Conservation (phyloP, 1,140 invertebrate species). For the Tetraneura akinire region DNA sequence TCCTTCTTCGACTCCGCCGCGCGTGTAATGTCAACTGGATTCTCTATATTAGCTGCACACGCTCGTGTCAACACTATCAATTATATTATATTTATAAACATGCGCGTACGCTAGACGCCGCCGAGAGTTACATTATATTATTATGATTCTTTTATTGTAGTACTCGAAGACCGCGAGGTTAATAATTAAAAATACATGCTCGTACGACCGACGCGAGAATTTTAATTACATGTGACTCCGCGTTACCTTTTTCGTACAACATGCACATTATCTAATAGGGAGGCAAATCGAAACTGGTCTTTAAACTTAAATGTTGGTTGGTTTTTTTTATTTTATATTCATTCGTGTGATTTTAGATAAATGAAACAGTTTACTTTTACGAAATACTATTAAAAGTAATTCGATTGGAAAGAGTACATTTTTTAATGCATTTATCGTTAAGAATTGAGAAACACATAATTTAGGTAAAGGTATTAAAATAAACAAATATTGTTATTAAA, state of each 20-base stretch:
- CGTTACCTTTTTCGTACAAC: constrained; percentile 6
- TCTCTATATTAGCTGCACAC: constrained; percentile 32
- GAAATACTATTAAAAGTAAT: too few relatives aligned
- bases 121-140: constrained; percentile 31
- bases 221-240: constrained; percentile 41
- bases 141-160: constrained; percentile 40
- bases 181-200: constrained; percentile 44
- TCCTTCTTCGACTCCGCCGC: background rate
- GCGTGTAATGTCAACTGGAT: constrained; percentile 48
- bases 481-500: too few relatives aligned
- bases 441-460: too few relatives aligned
- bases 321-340: background rate
- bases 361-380: background rate
- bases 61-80: constrained; percentile 50
- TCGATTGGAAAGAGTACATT: too few relatives aligned
- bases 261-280: background rate
- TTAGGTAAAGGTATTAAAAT: too few relatives aligned
- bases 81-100: constrained; percentile 50
- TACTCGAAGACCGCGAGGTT: constrained; percentile 27
- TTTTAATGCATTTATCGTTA: too few relatives aligned
- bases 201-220: constrained; percentile 18
- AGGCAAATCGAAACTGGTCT: constrained; percentile 11
- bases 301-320: background rate
- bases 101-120: constrained; percentile 41
- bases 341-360: background rate